Base-by-base conservation (phyloP, 2,888 invertebrate species). In the Neoascia interrupta region DNA sequence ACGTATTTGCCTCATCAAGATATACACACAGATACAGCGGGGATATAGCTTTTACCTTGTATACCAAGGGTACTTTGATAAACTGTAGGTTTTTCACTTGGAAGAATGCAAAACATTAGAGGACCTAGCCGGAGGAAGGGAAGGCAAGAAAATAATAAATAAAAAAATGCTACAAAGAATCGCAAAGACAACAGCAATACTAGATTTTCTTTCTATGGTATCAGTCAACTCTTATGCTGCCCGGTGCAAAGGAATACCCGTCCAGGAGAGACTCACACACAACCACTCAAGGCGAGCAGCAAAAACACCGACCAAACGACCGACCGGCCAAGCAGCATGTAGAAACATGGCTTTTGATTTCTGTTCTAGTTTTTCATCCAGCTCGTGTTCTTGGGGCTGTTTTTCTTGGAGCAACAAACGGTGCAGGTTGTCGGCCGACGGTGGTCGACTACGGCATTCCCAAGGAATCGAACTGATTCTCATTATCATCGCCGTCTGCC, bases 281-380 rank as follows among this genome's bases (percentile, higher is more conserved):
- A n/a, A 31, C 10, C 31, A 31, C 31, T 8, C 31, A 31, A n/a
- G 31, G 31, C 36, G 13, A 41, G 19, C 8, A 5, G 43, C 34
- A 10, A 13, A 63, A 16, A 16, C 31, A 31, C 31, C 8, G 31
- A 31, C 31, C n/a, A n/a, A 31, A 6, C 8, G n/a, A 21, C n/a
- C n/a, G n/a, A n/a, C n/a, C n/a, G n/a, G n/a, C n/a, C n/a, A 51
- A 56, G 11, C 28, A 66, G 47, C 36, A 63, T 70, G 63, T 21
- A 34, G 53, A 66, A 73, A 79, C 79, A 79, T 68, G 72, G 43
- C 49, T 72, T 70, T 72, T 60, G 49, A 72, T 61, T 61, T 66
- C 66, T 72, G 79, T 79, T 79, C 72, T 56, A 79, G 79, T 79
- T 79, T 72, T 79, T 72, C 51, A 75, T 58, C 23, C n/a, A 43